Conservation (phyloP, 2,888 invertebrate genomes). For the Polymixis flavicincta region DNA sequence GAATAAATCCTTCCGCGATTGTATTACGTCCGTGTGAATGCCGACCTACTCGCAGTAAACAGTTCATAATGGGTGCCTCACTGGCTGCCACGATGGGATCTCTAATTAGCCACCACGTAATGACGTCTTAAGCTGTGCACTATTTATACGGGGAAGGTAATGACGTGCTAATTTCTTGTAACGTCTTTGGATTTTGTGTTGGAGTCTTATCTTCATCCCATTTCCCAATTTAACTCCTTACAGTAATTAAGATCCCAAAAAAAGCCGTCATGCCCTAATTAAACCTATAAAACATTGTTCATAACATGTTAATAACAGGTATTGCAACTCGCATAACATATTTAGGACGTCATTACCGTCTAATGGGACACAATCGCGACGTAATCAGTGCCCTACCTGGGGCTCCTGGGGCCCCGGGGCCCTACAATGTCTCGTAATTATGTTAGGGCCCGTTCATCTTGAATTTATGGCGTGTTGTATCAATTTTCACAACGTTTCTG, state of each 20-base stretch:
- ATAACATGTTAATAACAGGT: slow-evolving; percentile 46
- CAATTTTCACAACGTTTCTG: slow-evolving; percentile 63
- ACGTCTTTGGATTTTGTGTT: slow-evolving; percentile 26
- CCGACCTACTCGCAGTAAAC: slow-evolving; percentile 26
- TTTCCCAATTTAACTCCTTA: slow-evolving; percentile 11
- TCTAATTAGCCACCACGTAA: slow-evolving; percentile 59
- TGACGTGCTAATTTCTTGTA: slow-evolving; percentile 51
- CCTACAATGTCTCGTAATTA: slow-evolving; percentile 66
- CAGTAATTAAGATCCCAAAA: slow-evolving; percentile 33
- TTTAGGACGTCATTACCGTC: slow-evolving; percentile 48
- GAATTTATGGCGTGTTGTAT: slow-evolving; percentile 62
- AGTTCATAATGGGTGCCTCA: slow-evolving; percentile 54
- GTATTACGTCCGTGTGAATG: no score
- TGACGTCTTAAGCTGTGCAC: slow-evolving; percentile 57
- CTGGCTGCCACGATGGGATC: slow-evolving; percentile 53
- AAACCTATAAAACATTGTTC: slow-evolving; percentile 33
- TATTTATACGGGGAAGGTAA: slow-evolving; percentile 57
- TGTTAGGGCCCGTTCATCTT: slow-evolving; percentile 53
- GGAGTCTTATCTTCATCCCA: slow-evolving; percentile 2
- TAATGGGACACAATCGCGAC: slow-evolving; percentile 65
- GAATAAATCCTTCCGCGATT: no score
- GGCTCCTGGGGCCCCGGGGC: slow-evolving; percentile 62
- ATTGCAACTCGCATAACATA: slow-evolving; percentile 47
- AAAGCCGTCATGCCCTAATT: slow-evolving; percentile 25
- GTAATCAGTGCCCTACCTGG: slow-evolving; percentile 68